Base-by-base conservation (phyloP, 2,113 vertebrate genomes). In the Bungarus multicinctus region DNA sequence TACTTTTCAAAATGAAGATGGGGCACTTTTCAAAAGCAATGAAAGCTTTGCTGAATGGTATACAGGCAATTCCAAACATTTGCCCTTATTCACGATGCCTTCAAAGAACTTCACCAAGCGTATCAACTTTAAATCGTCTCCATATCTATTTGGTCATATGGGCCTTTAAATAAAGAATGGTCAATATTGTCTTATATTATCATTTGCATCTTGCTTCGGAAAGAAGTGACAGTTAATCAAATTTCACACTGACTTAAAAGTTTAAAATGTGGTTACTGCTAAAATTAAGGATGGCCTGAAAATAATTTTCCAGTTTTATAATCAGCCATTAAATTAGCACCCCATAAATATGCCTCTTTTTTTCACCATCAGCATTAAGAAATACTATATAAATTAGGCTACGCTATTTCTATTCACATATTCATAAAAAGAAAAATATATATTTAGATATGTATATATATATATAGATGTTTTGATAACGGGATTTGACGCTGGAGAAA, bases 371-470 rank as follows among this genome's bases (percentile, higher is more conserved):
- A 97, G 95, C 96, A 93, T 97, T 98, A 97, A 60, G 97, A 98
- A 98, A 98, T 97, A 98, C 96, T 96, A 97, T 95, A 96, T 96
- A 96, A 97, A 96, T 94, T 96, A 97, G 98, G 97, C 97, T 97
- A 98, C 98, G 98, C 97, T 98, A 98, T 97, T 96, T 97, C 95
- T 97, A 96, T 95, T 96, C 96, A 96, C 95, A 96, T 97, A 97
- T 97, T 91, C 97, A 96, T 97, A 97, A 96, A 97, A 97, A 98
- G 95, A 97, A 98, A 96, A 95, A 98, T 10, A 81, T 81, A 81
- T 81, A 81, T 43, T 81, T 97, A 98, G 97, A 97, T 97, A 60
- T 97, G 85, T 57, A 97, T 97, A 97, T 97, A 97, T 97, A 97
- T 95, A 96, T 97, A 97, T 97, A 50, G 95, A 97, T 97, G 95